Conservation (phyloP, 2,113 vertebrate species). For the Thamnophis sirtalis region DNA sequence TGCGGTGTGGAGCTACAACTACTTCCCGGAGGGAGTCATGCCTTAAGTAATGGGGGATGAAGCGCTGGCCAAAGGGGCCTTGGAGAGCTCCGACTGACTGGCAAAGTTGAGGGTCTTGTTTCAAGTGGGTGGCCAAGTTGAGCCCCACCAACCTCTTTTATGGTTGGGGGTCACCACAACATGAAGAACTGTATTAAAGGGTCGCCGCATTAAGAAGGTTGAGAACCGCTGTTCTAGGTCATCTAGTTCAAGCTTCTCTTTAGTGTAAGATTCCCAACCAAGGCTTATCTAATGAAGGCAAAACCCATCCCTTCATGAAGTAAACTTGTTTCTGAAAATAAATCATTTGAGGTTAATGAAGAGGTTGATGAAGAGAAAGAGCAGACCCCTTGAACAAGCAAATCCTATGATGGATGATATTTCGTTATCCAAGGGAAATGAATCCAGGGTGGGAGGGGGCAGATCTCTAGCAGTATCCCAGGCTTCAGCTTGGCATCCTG, state of each 20-base stretch:
- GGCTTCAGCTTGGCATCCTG: not conserved
- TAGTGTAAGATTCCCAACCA: not conserved
- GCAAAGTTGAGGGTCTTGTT: too few relatives aligned
- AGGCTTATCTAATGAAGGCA: not conserved
- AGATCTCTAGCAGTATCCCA: not conserved
- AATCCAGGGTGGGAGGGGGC: not conserved
- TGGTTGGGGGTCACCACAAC: too few relatives aligned
- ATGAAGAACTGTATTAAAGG: too few relatives aligned
- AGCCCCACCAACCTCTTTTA: too few relatives aligned
- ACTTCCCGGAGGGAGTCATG: too few relatives aligned
- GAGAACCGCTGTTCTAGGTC: not conserved
- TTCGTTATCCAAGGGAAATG: not conserved
- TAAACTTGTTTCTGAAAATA: not conserved
- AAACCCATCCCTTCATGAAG: not conserved
- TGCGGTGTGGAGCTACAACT: too few relatives aligned
- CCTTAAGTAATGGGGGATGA: too few relatives aligned
- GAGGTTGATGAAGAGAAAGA: not conserved
- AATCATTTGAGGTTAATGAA: not conserved
- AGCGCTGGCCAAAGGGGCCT: too few relatives aligned
- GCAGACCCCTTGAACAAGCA: not conserved
- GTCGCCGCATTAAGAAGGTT: too few relatives aligned
- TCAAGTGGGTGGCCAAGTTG: too few relatives aligned
- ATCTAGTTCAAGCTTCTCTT: not conserved
- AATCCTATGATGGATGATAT: not conserved
- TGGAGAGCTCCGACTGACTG: too few relatives aligned